Conservation (phyloP, 2,113 vertebrate species). For the Speoplatyrhinus poulsoni region DNA sequence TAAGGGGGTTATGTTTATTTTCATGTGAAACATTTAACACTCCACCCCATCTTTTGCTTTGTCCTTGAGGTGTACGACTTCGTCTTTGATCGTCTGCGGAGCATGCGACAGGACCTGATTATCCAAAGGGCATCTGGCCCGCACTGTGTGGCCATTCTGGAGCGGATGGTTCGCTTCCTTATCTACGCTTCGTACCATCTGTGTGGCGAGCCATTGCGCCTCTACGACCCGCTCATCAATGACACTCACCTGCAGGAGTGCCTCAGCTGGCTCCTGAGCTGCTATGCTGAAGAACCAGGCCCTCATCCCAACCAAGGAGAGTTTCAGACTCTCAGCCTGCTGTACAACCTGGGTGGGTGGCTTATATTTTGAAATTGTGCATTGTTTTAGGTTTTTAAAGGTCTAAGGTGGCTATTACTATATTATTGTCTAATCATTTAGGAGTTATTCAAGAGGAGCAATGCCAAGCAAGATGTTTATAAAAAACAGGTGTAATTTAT, state of each 20-base stretch:
- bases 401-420: too few relatives aligned
- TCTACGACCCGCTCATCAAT: slow-evolving; percentile 76
- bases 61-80: slow-evolving; percentile 76
- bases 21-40: too few relatives aligned
- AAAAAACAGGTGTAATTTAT: too few relatives aligned
- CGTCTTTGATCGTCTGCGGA: slow-evolving; percentile 84
- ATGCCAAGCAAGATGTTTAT: too few relatives aligned
- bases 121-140: slow-evolving; percentile 76
- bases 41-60: too few relatives aligned
- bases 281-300: slow-evolving; percentile 66
- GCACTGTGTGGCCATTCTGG: slow-evolving; percentile 76
- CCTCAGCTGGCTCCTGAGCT: slow-evolving; percentile 83
- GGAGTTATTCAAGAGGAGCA: too few relatives aligned
- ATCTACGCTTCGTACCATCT: slow-evolving; percentile 79
- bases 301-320: slow-evolving; percentile 65
- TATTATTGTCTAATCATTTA: too few relatives aligned
- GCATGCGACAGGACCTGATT: slow-evolving; percentile 84
- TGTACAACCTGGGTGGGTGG: slow-evolving; percentile 85
- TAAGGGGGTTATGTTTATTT: too few relatives aligned
- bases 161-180: slow-evolving; percentile 80
- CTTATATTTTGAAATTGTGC: neutral
- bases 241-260: slow-evolving; percentile 75
- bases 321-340: slow-evolving; percentile 81
- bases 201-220: slow-evolving; percentile 68
- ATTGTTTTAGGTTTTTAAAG: too few relatives aligned